Base-by-base conservation (phyloP, 1,140 invertebrate genomes). In the Littorina saxatilis region DNA sequence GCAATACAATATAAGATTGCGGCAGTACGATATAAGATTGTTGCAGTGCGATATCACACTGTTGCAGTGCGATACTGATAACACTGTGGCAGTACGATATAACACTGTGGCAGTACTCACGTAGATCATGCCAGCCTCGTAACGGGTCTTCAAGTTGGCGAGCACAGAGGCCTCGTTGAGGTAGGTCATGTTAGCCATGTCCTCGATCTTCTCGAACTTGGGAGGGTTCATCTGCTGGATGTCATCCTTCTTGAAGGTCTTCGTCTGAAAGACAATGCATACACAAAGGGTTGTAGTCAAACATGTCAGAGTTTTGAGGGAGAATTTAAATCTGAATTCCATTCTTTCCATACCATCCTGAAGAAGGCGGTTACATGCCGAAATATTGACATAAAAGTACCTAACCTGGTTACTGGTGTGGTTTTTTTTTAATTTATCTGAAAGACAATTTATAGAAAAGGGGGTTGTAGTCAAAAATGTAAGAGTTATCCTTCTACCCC, bases 151-250 rank as follows among this genome's bases (percentile, higher is more conserved):
- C 94, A 99, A 95, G 94, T 99, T 99, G 95, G 99, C 96, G 93
- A 99, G 96, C 89, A 99, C 98, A 92, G 98, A 98, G 93, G 99
- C 98, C 94, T 99, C 99, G 94, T 99, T 99, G 93, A 99, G 95
- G 94, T 99, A 99, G 93, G 99, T 99, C 96, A 99, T 96, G 94
- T 99, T 99, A 88, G 99, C 99, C 98, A 99, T 99, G 94, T 99
- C 98, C 94, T 99, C 98, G 94, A 95, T 95, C 96, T 99, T 99
- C 94, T 99, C 98, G 94, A 98, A 99, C 94, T 99, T 99, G 92
- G 99, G 99, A 88, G 99, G 99, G 94, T 99, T 99, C 94, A 99
- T 98, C 95, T 99, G 98, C 92, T 95, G 95, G 88, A 99, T 95
- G 92, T 96, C 95, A 92, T 99, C 99, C 95, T 99, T 99, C 95